These are phyloP conservation scores for Tyto alba DNA, from an alignment of 2,113 vertebrate genomes.

Conservation along the genomic window DNA sequence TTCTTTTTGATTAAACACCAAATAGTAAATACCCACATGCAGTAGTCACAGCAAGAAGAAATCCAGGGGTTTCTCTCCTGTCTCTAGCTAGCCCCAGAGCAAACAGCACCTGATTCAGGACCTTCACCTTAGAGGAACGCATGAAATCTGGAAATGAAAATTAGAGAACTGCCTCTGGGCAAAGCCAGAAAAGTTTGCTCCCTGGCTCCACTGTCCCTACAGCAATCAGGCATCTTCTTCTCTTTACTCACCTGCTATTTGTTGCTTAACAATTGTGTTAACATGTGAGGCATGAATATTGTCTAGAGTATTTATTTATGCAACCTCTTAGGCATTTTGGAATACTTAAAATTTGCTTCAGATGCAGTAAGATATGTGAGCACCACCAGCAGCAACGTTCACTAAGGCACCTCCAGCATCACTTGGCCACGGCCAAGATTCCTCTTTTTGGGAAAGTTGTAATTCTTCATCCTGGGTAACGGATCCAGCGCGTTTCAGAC, in stretches of 20 bases:
- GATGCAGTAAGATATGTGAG: not conserved
- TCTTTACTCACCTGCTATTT: not conserved
- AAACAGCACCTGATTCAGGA: not conserved
- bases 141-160: not conserved
- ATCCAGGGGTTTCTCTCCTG: not conserved
- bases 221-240: not conserved
- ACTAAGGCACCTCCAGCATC: not conserved
- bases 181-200: not conserved
- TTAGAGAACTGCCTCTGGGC: not conserved
- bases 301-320: not conserved
- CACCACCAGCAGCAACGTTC: not conserved
- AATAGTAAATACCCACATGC: not conserved
- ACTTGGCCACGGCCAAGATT: not conserved
- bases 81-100: not conserved
- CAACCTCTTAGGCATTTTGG: not conserved
- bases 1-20: not conserved
- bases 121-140: not conserved
- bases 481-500: accelerated
- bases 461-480: not conserved
- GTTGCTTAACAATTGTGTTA: not conserved
- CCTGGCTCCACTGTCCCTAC: not conserved
- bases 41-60: not conserved
- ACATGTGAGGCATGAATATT: not conserved
- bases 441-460: not conserved
- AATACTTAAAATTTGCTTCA: not conserved